A percentile compares a stretch with the other conserved stretches of the same genome.
These are phyloP conservation scores for Phenganax stokvisi DNA, from an alignment of 92 coral and sea anemone genomes.

Conservation along the genomic window DNA sequence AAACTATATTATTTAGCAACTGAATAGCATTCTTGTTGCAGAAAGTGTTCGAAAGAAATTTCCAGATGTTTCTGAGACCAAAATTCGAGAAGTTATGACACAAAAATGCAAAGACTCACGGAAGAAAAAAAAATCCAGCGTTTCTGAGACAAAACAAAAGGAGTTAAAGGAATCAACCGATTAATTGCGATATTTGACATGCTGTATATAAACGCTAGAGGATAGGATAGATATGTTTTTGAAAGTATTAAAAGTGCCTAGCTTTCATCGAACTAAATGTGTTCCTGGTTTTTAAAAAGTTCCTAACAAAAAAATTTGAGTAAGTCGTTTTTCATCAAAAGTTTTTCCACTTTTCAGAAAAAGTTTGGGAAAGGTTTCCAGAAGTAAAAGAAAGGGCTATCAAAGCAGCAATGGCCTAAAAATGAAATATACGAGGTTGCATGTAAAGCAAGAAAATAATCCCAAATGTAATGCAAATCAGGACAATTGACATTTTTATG, in stretches of 20 bases:
- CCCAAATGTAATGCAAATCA: neutral
- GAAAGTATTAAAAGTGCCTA: too few relatives aligned
- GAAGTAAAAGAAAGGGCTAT: neutral
- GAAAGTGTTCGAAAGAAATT: neutral
- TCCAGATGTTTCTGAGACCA: neutral
- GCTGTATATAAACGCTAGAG: too few relatives aligned
- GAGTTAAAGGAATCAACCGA: neutral
- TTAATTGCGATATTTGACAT: neutral
- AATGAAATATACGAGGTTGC: slow-evolving; percentile 30
- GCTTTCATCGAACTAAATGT: too few relatives aligned
- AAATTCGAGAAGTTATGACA: neutral
- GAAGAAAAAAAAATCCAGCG: neutral
- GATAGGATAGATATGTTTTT: too few relatives aligned
- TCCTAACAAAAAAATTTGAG: neutral
- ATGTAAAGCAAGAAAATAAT: neutral
- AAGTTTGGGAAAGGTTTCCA: slow-evolving; percentile 11
- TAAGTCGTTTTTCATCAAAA: neutral
- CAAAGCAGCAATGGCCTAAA: slow-evolving; percentile 28
- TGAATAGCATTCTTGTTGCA: neutral
- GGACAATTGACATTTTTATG: too few relatives aligned
- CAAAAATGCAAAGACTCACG: neutral
- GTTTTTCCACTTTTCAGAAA: neutral
- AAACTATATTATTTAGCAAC: neutral
- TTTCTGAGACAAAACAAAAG: neutral
- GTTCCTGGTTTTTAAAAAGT: too few relatives aligned